These are phyloP conservation scores for Leptinotarsa rubiginosa DNA, from an alignment of 2,888 invertebrate genomes.

Conservation along the genomic window DNA sequence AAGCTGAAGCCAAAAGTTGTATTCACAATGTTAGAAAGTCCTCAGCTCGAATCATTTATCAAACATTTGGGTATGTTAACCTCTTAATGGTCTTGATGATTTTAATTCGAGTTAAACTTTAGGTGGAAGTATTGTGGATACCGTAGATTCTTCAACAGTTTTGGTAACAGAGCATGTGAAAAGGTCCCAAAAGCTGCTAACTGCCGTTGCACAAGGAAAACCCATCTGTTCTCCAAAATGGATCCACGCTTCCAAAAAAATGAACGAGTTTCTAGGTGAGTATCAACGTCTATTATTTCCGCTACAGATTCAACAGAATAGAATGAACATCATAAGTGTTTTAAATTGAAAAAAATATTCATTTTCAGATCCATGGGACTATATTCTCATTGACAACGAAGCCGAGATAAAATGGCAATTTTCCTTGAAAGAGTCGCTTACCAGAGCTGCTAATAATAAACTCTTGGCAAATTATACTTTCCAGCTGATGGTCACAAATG, in stretches of 20 bases:
- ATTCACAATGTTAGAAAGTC: constrained; percentile 64
- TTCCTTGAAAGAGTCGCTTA: constrained; percentile 60
- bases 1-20: constrained; percentile 62
- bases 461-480: constrained; percentile 57
- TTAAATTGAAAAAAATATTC: background rate
- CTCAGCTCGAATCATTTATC: constrained; percentile 58
- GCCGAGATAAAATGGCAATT: constrained; percentile 70
- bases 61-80: constrained; percentile 58
- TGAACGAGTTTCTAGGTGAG: constrained; percentile 60
- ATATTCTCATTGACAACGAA: constrained; percentile 67
- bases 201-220: constrained; percentile 71
- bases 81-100: background rate
- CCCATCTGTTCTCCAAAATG: constrained; percentile 69
- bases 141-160: constrained; percentile 67
- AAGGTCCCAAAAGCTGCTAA: constrained; percentile 72
- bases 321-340: background rate
- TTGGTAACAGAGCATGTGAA: constrained; percentile 70
- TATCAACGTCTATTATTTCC: background rate
- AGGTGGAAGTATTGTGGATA: constrained; percentile 71
- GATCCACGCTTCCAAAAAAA: constrained; percentile 59
- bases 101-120: constrained; percentile 35
- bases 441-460: constrained; percentile 53
- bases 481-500: constrained; percentile 55
- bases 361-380: constrained; percentile 71
- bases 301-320: too few species aligned